Base-by-base conservation (phyloP, 1,140 invertebrate genomes). In the Neodiprion virginianus region DNA sequence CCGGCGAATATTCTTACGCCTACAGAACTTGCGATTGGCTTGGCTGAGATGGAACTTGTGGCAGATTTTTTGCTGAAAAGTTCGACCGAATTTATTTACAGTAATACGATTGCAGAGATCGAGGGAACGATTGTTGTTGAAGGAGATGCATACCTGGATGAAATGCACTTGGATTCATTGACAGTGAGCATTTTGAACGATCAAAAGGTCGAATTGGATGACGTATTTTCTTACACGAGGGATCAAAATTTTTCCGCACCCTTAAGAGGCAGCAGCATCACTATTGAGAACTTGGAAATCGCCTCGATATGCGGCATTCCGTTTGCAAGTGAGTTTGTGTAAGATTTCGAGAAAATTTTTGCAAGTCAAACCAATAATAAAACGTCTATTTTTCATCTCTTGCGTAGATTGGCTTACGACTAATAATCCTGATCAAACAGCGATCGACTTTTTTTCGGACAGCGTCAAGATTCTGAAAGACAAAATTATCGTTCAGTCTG, bases 301-400 rank as follows among this genome's bases (percentile, higher is more conserved):
- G 71, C 80, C 8, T 79, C 79, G 7, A 61, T 83, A 23, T 85
- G 84, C 48, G 83, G 81, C 53, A 76, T 83, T 69, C 72, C 79
- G 8, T 53, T 66, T n/a, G 28, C 79, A 50, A 65, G 77, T 79
- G 72, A 53, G 70, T 48, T 72, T 67, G 67, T 75, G 78, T 80
- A 72, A 72, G 73, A 67, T 69, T 2, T 61, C 53, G 53, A 61
- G 28, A 40, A 40, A 5, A 40, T 40, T 40, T 40, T 14, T 12
- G 5, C 8, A 14, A 12, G 53, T 5, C 0, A 61, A 2, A 14
- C 8, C 11, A 17, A 21, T 23, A 48, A 48, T 72, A 49, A 7
- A 72, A 72, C 40, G 40, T 17, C 21, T 65, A 17, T 11, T 23
- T 69, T 69, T 23, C 14, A 69, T 23, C 40, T 12, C 11, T 67